A percentile compares a stretch with the other conserved stretches of the same genome.
Conservation (phyloP, 1,140 invertebrate genomes). For the Hestina assimilis region DNA sequence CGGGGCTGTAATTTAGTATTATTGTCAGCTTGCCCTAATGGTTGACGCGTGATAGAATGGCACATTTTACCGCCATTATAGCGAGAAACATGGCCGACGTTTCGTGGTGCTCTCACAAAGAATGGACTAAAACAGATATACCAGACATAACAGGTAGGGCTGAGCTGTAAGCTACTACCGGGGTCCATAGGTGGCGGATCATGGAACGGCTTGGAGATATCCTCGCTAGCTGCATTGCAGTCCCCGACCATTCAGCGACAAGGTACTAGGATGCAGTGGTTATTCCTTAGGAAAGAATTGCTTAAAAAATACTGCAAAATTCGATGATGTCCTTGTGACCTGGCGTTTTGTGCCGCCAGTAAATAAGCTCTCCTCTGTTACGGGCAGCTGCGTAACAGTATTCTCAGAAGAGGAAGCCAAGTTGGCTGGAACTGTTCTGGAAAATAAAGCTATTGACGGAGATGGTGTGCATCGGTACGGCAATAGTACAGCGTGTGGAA, state of each 20-base stretch:
- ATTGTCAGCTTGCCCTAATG: slow-evolving; percentile 50
- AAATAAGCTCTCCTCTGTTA: not conserved
- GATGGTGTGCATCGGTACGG: slow-evolving; percentile 8
- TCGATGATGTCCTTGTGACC: not conserved
- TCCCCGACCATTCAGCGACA: too few relatives aligned
- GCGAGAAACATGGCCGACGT: not conserved
- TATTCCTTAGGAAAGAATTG: too few relatives aligned
- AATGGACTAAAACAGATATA: not conserved
- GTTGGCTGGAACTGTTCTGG: too few relatives aligned
- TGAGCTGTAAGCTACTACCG: too few relatives aligned
- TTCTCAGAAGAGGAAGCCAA: too few relatives aligned
- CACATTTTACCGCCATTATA: slow-evolving; percentile 35
- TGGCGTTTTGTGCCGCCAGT: slow-evolving; percentile 1
- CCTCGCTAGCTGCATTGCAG: too few relatives aligned
- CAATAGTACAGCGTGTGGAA: slow-evolving; percentile 22
- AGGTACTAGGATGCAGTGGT: too few relatives aligned
- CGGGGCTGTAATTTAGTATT: slow-evolving; percentile 37
- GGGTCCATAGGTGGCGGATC: too few relatives aligned
- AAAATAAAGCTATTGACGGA: too few relatives aligned
- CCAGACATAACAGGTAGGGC: too few relatives aligned
- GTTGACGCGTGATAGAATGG: slow-evolving; percentile 48
- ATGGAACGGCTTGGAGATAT: too few relatives aligned
- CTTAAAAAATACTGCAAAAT: not conserved
- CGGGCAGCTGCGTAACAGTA: too few relatives aligned
- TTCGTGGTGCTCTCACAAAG: not conserved